These are phyloP conservation scores for Melozone crissalis DNA, from an alignment of 2,113 vertebrate species.

Conservation along the genomic window DNA sequence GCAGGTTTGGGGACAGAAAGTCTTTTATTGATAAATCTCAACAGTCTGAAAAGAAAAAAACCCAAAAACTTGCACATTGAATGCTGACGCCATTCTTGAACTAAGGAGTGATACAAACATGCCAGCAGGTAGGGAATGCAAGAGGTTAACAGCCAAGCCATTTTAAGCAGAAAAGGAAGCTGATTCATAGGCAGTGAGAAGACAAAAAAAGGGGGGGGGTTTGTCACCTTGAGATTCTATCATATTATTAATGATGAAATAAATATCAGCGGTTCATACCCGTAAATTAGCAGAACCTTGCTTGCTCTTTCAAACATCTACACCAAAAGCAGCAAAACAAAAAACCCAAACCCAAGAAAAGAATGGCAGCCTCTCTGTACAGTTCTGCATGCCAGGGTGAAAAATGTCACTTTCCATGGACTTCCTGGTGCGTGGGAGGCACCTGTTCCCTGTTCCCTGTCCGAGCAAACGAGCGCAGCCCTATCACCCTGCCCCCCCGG, in stretches of 20 bases:
- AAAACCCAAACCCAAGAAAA: neutral
- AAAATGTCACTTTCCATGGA: neutral
- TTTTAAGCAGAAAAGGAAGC: neutral
- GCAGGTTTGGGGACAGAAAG: neutral
- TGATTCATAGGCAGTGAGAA: neutral
- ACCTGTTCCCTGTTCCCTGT: neutral
- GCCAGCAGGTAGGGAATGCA: neutral
- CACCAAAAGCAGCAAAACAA: neutral
- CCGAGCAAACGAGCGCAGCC: neutral
- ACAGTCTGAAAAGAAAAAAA: neutral
- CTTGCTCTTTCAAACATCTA: neutral
- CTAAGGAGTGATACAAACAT: neutral
- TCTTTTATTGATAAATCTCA: neutral
- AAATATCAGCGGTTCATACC: neutral
- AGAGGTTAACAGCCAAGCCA: neutral
- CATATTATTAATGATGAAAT: neutral
- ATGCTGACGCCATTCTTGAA: neutral
- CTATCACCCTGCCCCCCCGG: neutral
- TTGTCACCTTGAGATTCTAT: neutral
- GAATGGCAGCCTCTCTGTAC: accelerated
- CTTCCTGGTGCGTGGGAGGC: neutral
- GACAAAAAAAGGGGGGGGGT: neutral
- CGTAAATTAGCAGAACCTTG: neutral
- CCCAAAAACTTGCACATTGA: accelerated
- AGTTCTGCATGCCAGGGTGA: neutral